A percentile compares a stretch with the other conserved stretches of the same genome.
These are phyloP conservation scores for Eilema sororculum DNA, from an alignment of 2,888 invertebrate species.

Conservation along the genomic window DNA sequence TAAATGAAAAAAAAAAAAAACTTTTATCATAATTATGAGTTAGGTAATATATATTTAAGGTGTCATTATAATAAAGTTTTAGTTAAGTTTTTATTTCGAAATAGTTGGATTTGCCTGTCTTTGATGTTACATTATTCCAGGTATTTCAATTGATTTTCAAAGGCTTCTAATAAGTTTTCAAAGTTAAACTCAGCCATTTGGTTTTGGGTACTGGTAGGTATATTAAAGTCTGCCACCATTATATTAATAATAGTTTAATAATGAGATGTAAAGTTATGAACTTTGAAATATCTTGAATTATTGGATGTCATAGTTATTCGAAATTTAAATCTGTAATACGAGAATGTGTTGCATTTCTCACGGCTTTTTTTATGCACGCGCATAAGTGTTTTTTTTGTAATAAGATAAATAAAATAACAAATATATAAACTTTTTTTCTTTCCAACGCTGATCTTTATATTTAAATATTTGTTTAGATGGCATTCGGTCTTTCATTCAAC, in stretches of 20 bases:
- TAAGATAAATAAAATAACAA: too few species aligned
- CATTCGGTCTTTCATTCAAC: neutral
- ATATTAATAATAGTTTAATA: neutral
- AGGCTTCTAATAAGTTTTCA: neutral
- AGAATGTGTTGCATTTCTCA: too few species aligned
- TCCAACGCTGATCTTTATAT: neutral
- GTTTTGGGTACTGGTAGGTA: neutral
- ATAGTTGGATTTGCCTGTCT: neutral
- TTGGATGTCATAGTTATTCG: neutral
- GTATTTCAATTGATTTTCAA: neutral
- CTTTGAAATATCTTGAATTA: neutral
- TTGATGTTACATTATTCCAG: neutral
- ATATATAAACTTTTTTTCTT: neutral
- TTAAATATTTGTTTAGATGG: neutral
- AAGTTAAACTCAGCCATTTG: neutral
- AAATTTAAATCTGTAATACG: too few species aligned
- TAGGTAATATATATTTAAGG: neutral
- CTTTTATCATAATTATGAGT: neutral
- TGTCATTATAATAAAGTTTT: neutral
- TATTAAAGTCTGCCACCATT: neutral
- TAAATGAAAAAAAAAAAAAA: neutral
- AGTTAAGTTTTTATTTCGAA: neutral
- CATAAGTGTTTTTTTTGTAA: too few species aligned
- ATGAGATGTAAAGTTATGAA: neutral
- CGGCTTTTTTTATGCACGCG: too few species aligned